Evolutionary conservation across 1,140 invertebrate species (phyloP).

Genomic region (Drosophila santomea): DNA sequence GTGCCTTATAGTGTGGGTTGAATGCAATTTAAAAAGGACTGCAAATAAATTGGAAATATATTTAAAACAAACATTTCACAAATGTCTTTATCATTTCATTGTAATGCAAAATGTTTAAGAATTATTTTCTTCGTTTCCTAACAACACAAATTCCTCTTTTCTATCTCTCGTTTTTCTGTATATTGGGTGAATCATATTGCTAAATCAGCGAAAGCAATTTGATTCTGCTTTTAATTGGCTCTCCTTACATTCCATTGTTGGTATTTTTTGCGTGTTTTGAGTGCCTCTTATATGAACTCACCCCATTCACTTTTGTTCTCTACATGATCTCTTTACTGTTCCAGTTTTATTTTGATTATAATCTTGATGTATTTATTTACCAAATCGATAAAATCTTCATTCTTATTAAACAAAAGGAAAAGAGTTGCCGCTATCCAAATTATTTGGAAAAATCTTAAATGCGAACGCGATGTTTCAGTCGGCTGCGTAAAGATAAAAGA

Average conservation of each 20-base stretch:
- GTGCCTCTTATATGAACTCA: neutral
- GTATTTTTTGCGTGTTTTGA: neutral
- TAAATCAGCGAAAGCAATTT: no score
- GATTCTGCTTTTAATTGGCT: neutral
- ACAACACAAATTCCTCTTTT: neutral
- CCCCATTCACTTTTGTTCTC: neutral
- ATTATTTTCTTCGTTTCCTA: neutral
- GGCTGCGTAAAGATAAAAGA: neutral
- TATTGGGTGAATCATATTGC: neutral
- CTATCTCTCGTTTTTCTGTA: neutral
- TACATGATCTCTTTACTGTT: neutral
- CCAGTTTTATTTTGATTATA: neutral
- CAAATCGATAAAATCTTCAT: no score
- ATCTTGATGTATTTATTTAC: no score
- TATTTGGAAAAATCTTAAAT: no score
- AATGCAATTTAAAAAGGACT: neutral
- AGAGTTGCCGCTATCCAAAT: no score
- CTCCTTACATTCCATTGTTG: neutral
- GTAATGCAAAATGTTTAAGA: neutral
- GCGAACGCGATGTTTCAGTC: no score
- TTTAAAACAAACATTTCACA: neutral
- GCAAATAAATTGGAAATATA: neutral
- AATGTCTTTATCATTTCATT: neutral
- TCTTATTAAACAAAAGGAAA: no score
- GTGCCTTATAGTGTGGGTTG: neutral